Conservation (phyloP, 2,113 vertebrate genomes). For the Verasper variegatus region DNA sequence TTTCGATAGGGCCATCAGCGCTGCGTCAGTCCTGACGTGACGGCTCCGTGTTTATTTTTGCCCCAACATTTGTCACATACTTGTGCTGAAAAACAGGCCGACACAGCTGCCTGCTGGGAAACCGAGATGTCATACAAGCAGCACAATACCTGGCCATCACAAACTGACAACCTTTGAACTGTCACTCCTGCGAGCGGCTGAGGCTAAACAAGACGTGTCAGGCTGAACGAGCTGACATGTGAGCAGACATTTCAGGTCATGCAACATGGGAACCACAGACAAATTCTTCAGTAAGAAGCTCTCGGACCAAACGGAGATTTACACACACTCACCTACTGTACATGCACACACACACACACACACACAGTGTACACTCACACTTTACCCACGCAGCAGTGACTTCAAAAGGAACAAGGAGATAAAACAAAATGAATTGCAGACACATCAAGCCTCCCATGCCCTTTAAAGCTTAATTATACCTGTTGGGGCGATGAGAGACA, state of each 20-base stretch:
- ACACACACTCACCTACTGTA: constrained; percentile 37
- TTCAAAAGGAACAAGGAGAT: constrained; percentile 80
- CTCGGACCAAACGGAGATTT: constrained; percentile 58
- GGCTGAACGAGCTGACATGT: constrained; percentile 68
- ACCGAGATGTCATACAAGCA: constrained; percentile 62
- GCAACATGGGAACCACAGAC: constrained; percentile 66
- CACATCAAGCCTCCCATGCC: constrained; percentile 82
- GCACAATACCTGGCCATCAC: constrained; percentile 65
- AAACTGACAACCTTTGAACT: constrained; percentile 77
- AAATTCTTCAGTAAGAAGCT: constrained; percentile 41
- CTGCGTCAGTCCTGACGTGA: constrained; percentile 45
- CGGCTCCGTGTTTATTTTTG: constrained; percentile 50
- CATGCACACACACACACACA: constrained; percentile 27
- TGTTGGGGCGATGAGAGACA: constrained; percentile 89
- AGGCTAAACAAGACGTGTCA: constrained; percentile 65
- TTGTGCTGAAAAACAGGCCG: constrained; percentile 46
- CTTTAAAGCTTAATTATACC: constrained; percentile 91
- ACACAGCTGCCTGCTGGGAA: constrained; percentile 70
- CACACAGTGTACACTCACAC: constrained; percentile 48
- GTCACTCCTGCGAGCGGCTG: constrained; percentile 57
- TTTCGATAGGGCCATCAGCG: constrained; percentile 54
- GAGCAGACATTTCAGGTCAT: constrained; percentile 67
- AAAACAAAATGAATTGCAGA: constrained; percentile 85
- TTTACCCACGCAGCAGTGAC: constrained; percentile 62
- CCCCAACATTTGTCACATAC: constrained; percentile 50